Base-by-base conservation (phyloP, 1,140 invertebrate species). In the Papilio xuthus region DNA sequence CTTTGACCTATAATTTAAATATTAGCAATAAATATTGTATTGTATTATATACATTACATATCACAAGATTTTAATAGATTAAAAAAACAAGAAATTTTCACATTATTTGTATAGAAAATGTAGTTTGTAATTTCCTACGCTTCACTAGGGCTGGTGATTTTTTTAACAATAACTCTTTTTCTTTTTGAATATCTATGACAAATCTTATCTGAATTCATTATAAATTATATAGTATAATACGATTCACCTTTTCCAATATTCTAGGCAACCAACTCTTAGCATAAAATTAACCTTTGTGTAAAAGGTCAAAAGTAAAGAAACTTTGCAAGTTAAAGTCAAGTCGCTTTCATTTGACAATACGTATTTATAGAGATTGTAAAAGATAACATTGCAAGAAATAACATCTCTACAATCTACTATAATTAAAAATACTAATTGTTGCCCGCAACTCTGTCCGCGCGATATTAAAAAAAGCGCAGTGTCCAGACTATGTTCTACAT, bases 91-190 rank as follows among this genome's bases (percentile, higher is more conserved):
- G 71, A 69, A 47, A 44, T 44, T 77, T 71, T 77, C 23, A 70
- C 50, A 78, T 77, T 42, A 69, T 79, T 81, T 78, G 53, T 44
- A 80, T 73, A 74, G 77, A 41, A 79, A 79, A 82, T 78, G 78
- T 79, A 69, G 71, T 78, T 10, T 60, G 26, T 78, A 79, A 79
- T 78, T 75, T 82, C 75, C 44, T 70, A 79, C 60, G 81, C 53
- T 78, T 78, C 47, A 79, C 47, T 60, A 76, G 42, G 67, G 76
- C 23, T 53, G 26, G 47, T 80, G 74, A 78, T 78, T 53, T 47
- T 50, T 44, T 73, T 47, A 28, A 47, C 9, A 2, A 67, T 10
- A 28, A 28, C 60, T 28, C 12, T 28, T 28, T 32, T 67, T 7
- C 8, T 13, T n/a, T 63, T 10, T 4, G 2, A 28, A 15, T 2